Percentiles rank a stretch among this genome's conserved stretches.
These are phyloP conservation scores for Hyles lineata DNA, from an alignment of 2,888 invertebrate genomes.

Conservation along the genomic window DNA sequence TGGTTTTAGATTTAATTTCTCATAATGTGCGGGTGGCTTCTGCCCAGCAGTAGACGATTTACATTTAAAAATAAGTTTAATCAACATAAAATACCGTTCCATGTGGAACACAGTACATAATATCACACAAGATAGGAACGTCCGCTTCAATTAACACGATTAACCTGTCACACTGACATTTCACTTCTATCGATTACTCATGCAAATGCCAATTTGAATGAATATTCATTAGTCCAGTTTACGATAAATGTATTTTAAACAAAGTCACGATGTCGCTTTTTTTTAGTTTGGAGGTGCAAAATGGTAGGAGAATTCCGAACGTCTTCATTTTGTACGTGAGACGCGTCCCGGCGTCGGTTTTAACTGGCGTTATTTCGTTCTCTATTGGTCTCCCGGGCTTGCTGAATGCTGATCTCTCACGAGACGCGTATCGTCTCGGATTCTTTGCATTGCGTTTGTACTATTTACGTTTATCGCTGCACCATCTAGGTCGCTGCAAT, in stretches of 20 bases:
- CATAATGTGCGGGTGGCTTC: not conserved
- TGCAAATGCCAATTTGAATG: slow-evolving; percentile 69
- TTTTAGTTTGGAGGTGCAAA: slow-evolving; percentile 5
- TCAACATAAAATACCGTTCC: not conserved
- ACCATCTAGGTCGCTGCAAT: slow-evolving; percentile 10
- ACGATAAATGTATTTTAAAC: slow-evolving; percentile 28
- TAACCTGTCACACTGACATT: slow-evolving; percentile 67
- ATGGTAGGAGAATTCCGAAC: slow-evolving; percentile 4
- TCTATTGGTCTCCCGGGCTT: not conserved
- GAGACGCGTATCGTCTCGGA: slow-evolving; percentile 15
- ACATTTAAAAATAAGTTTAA: not conserved
- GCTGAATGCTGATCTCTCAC: slow-evolving; percentile 19
- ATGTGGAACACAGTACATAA: slow-evolving; percentile 6
- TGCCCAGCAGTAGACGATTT: not conserved
- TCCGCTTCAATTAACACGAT: slow-evolving; percentile 68
- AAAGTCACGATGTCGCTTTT: slow-evolving; percentile 12
- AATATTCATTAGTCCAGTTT: slow-evolving; percentile 61
- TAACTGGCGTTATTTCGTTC: slow-evolving; percentile 11
- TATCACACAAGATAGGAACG: slow-evolving; percentile 50
- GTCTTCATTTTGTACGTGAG: slow-evolving; percentile 18
- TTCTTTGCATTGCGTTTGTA: slow-evolving; percentile 23
- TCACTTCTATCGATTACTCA: slow-evolving; percentile 74
- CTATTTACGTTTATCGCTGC: slow-evolving; percentile 16
- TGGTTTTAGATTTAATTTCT: not conserved
- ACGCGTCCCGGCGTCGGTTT: not conserved